Evolutionary conservation across 2,888 invertebrate species (phyloP), one percentile per base, ranked within the genome.

Genomic region (Smittia sp.): DNA sequence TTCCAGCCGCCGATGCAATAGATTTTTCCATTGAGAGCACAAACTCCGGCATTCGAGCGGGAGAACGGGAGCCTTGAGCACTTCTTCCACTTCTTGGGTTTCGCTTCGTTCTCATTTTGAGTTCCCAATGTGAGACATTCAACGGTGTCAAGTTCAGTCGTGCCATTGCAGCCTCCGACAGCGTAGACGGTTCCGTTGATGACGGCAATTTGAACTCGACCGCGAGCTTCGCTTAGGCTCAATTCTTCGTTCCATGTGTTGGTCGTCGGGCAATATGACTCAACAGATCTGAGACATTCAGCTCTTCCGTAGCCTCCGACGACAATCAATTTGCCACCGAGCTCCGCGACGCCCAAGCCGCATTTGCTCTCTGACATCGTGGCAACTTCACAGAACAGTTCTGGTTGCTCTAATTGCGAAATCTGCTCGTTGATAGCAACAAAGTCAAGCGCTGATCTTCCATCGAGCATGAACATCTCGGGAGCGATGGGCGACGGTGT

Each of bases 281-380:
- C 93, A 0, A 89, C 90, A 20, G 87, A 85, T 76, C 87, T 87
- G 77, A 94, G 84, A 79, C 93, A 94, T 80, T 93, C 92, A 54
- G 90, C 90, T 76, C 94, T 86, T 83, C 94, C 93, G 83, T 94
- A 94, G 7, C 91, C 91, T 78, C 90, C 94, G 83, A 92, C 91
- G 75, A 91, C 92, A 76, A 94, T 83, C 65, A 94, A 85, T 68
- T 87, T 87, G 63, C 88, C 88, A 76, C 87, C 85, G 74, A 91
- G 83, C 79, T 88, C 88, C 52, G 89, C 90, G 75, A 90, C 87
- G 74, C 93, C 94, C 74, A 89, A 87, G 69, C 92, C 90, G 83
- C 92, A 91, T 76, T 93, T 86, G 62, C 88, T 87, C 67, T 85
- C 85, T 62, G 85, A 85, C 89, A 90, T 89, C 74, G 85, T 84